phyloP scores from a whole-genome alignment of 1,140 invertebrate genomes.

The Pogonomyrmex barbatus region DNA sequence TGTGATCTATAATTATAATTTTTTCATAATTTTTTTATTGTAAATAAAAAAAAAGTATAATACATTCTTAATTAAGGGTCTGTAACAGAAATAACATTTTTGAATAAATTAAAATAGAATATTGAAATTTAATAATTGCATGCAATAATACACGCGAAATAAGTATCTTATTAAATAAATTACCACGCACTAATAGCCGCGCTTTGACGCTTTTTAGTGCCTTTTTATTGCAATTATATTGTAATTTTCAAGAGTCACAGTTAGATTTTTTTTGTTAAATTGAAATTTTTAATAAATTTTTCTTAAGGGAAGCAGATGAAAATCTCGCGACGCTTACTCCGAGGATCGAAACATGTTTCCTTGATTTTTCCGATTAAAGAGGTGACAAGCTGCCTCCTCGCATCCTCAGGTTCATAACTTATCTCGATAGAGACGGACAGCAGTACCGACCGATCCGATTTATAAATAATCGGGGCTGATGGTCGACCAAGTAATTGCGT shows the following conservation, averaged over 20 bases:
- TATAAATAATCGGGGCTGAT: constrained; percentile 76
- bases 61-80: no score
- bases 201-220: no score
- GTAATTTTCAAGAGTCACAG: background rate
- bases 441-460: constrained; percentile 53
- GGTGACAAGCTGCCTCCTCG: constrained; percentile 2
- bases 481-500: constrained; percentile 68
- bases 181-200: no score
- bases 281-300: background rate
- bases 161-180: no score
- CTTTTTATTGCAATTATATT: no score
- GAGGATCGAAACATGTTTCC: background rate
- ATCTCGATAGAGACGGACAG: constrained; percentile 15
- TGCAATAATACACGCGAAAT: no score
- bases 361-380: background rate
- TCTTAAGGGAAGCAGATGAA: background rate
- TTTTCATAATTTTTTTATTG: no score
- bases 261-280: background rate
- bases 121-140: no score
- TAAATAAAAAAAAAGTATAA: no score
- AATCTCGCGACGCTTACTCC: background rate
- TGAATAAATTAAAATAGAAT: no score
- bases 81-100: no score
- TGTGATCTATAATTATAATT: no score
- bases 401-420: constrained; percentile 15